These are phyloP conservation scores for Hippasteria phrygiana DNA, from an alignment of 53 echinoderm and acorn worm species.

Conservation along the genomic window DNA sequence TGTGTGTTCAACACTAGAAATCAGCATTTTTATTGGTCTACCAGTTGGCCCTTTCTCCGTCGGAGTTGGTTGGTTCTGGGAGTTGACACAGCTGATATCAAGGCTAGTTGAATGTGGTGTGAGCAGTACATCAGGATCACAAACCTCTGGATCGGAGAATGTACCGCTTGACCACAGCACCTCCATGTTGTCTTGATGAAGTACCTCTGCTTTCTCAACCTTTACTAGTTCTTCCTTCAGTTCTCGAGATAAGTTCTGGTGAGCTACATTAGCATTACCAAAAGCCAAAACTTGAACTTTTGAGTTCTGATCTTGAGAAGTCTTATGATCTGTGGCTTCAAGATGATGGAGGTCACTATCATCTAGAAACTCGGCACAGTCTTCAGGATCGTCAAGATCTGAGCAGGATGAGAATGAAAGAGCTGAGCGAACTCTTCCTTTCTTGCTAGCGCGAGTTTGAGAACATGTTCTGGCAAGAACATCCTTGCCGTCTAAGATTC, in stretches of 20 bases:
- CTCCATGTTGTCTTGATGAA: neutral
- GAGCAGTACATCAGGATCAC: neutral
- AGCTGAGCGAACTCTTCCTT: neutral
- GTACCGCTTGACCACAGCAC: neutral
- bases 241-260: neutral
- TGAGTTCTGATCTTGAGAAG: neutral
- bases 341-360: conserved; percentile 6
- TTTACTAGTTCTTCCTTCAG: neutral
- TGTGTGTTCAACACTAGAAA: neutral
- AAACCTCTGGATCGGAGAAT: conserved; percentile 11
- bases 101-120: neutral
- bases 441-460: neutral
- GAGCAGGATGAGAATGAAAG: conserved; percentile 28
- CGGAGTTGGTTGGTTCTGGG: neutral
- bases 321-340: neutral
- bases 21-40: neutral
- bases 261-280: neutral
- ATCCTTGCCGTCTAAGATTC: neutral
- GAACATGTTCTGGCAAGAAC: neutral
- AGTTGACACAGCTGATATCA: neutral
- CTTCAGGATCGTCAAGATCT: conserved; percentile 5
- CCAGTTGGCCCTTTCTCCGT: neutral
- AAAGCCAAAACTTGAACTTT: neutral
- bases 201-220: neutral
- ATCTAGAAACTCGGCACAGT: neutral